Conservation (phyloP, 2,888 invertebrate genomes). For the Resseliella maxima region DNA sequence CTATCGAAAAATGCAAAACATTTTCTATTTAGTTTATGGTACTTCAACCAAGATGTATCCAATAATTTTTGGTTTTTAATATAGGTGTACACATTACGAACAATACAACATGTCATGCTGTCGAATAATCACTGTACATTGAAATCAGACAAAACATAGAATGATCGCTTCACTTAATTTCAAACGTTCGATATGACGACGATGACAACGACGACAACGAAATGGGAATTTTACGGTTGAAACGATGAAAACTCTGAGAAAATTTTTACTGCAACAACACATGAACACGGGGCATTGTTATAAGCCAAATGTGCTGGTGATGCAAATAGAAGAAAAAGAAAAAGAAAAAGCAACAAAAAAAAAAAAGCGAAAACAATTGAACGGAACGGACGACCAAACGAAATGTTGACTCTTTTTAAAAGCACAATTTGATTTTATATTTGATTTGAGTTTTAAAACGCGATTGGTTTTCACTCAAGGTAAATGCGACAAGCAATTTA, state of each 20-base stretch:
- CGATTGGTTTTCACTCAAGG: slow-evolving; percentile 45
- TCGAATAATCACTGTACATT: not conserved
- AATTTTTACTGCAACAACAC: not conserved
- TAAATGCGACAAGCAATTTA: slow-evolving; percentile 24
- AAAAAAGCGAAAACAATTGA: too few species aligned
- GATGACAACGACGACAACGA: not conserved
- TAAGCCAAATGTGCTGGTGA: not conserved
- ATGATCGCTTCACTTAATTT: not conserved
- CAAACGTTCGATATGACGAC: not conserved
- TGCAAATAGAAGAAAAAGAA: not conserved
- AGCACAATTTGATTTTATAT: slow-evolving; percentile 38
- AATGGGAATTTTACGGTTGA: not conserved
- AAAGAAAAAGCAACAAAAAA: not conserved
- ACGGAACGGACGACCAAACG: too few species aligned
- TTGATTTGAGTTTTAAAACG: slow-evolving; percentile 33
- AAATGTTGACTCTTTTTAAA: not conserved
- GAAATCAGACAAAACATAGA: not conserved
- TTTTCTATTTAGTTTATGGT: too few species aligned
- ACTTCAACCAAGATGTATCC: too few species aligned
- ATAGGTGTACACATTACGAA: too few species aligned
- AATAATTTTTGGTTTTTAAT: too few species aligned
- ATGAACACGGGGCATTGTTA: not conserved
- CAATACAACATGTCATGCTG: not conserved
- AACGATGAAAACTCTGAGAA: not conserved
- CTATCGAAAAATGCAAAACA: too few species aligned